Evolutionary conservation across 2,113 vertebrate species (phyloP), one percentile per base, ranked within the genome.

Genomic region (Sinocyclocheilus anshuiensis): DNA sequence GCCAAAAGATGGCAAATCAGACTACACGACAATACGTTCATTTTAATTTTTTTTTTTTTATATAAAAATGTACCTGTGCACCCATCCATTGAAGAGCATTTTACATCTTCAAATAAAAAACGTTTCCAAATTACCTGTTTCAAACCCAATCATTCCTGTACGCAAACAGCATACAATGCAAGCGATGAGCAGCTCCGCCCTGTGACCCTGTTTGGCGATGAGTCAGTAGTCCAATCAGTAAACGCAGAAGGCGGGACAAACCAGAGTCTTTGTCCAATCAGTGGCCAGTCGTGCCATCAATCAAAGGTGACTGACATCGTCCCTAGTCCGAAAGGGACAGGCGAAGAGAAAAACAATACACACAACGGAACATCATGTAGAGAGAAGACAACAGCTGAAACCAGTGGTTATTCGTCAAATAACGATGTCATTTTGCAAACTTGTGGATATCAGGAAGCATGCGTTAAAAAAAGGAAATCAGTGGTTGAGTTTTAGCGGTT

Each of bases 141-240:
- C 33, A 48, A 81, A 53, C 29, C 29, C 6, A 48, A 77, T 55
- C 48, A 83, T 83, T 57, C 48, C 39, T 10, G 20, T 22, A 39
- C 12, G 26, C 81, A 72, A 83, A 57, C 11, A 59, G 8, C 33
- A 6, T 55, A 26, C 26, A 72, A 2, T 53, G 45, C 20, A 72
- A 53, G 6, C 1, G 4, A 59, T n/a, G 29, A 50, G 9, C 29
- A 26, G 69, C 69, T 74, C 69, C 82, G 50, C 82, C 82, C 69
- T 26, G 67, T 71, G 81, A 83, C 81, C 45, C 63, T 82, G 61
- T 83, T 59, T 45, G 12, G 16, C 15, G n/a, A 29, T 26, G 71
- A 45, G 16, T 24, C 48, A 67, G 22, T 48, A n/a, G 50, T 45
- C 87, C 83, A 88, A 85, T 88, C 87, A 81, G 42, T 50, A 42